phyloP scores from a whole-genome alignment of 2,888 invertebrate species.

The Agriopis marginaria region DNA sequence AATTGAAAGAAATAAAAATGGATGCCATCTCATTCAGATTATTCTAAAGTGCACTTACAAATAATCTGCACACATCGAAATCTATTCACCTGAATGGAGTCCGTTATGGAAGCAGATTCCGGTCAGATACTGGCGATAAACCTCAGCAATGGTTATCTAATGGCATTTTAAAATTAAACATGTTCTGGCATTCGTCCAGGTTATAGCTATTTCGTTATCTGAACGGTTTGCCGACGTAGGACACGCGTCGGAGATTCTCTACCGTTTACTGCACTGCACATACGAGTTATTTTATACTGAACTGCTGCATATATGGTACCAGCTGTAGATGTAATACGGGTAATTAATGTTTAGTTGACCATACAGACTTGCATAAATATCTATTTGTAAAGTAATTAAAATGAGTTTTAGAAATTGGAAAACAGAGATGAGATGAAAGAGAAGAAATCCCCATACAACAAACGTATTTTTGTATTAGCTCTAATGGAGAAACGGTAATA shows the following conservation, averaged over 20 bases:
- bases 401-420: no score
- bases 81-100: neutral
- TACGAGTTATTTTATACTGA: neutral
- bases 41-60: conserved; percentile 8
- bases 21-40: neutral
- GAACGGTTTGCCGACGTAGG: conserved; percentile 21
- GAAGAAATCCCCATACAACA: no score
- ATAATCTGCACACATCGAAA: neutral
- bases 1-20: neutral
- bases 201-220: conserved; percentile 34
- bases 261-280: neutral
- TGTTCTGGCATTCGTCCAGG: conserved; percentile 38
- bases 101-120: conserved; percentile 21
- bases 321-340: neutral
- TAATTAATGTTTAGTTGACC: neutral
- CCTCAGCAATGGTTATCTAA: conserved; percentile 39
- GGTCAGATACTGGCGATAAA: conserved; percentile 26
- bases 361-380: no score
- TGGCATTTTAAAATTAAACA: conserved; percentile 43
- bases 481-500: no score
- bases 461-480: no score
- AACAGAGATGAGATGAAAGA: no score
- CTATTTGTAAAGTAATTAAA: no score
- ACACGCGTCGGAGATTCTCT: conserved; percentile 20
- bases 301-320: neutral